These are phyloP conservation scores for Odocoileus virginianus DNA, from an alignment of 2,113 vertebrate genomes.

Conservation along the genomic window DNA sequence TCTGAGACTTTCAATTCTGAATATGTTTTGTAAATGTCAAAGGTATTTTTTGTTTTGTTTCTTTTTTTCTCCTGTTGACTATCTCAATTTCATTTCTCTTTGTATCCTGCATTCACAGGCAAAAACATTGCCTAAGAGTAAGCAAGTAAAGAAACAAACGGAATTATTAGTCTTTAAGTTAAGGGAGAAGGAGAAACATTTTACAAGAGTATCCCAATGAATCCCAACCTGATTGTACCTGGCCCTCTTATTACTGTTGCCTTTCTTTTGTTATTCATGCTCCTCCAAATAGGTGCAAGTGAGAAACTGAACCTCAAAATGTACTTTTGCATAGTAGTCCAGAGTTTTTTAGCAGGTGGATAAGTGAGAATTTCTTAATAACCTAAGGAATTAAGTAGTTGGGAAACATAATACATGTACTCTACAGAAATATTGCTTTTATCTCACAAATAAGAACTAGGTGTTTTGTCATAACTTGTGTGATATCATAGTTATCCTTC, in stretches of 20 bases:
- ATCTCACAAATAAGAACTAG: neutral
- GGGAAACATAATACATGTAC: neutral
- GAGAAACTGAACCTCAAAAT: neutral
- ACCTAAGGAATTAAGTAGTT: neutral
- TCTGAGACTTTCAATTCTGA: conserved; percentile 4
- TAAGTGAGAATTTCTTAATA: neutral
- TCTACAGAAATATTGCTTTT: neutral
- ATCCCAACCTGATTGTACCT: neutral
- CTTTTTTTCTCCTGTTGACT: neutral
- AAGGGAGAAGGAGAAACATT: neutral
- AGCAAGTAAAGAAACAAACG: neutral
- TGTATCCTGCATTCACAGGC: neutral
- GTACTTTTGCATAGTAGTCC: neutral
- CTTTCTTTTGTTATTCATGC: neutral
- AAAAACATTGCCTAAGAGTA: neutral
- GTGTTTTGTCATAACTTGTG: neutral
- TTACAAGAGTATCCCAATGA: neutral
- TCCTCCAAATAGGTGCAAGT: neutral
- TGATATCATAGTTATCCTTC: neutral
- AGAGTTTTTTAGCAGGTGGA: neutral
- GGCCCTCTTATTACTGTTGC: neutral
- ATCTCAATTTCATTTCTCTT: neutral
- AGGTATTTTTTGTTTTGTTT: neutral
- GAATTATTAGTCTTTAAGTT: neutral
- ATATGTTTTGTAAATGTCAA: neutral